These are phyloP conservation scores for Prochilodus magdalenae DNA, from an alignment of 2,113 vertebrate genomes.

Conservation along the genomic window DNA sequence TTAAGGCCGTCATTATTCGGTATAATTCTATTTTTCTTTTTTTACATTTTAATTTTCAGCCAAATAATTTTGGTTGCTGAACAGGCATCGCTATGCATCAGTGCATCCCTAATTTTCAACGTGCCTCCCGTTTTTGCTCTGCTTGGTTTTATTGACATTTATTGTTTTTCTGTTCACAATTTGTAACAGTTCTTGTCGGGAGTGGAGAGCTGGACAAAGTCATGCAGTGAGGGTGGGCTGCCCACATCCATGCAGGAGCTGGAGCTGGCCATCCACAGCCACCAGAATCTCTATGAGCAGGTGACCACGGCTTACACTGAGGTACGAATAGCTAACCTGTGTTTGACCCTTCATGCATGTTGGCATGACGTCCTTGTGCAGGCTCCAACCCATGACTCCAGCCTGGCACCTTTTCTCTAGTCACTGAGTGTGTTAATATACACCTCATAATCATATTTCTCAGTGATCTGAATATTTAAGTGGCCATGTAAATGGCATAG, in stretches of 20 bases:
- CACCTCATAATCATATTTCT: too few relatives aligned
- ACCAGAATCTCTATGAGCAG: conserved; percentile 94
- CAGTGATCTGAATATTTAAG: too few relatives aligned
- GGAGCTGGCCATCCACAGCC: conserved; percentile 90
- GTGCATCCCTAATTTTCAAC: too few relatives aligned
- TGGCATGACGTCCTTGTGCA: not conserved
- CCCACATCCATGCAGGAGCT: conserved; percentile 89
- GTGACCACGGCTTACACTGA: conserved; percentile 94
- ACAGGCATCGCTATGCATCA: too few relatives aligned
- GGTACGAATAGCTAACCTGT: conserved; percentile 71
- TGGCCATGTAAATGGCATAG: too few relatives aligned
- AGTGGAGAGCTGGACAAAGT: conserved; percentile 92
- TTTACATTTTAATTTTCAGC: too few relatives aligned
- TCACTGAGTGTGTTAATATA: too few relatives aligned
- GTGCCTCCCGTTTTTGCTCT: not conserved
- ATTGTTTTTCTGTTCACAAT: conserved; percentile 33
- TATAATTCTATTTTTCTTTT: too few relatives aligned
- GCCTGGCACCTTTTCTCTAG: not conserved
- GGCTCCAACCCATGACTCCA: not conserved
- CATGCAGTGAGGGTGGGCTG: conserved; percentile 90
- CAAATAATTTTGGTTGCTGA: too few relatives aligned
- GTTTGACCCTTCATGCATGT: not conserved
- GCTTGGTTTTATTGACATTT: conserved; percentile 1
- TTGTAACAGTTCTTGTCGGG: conserved; percentile 85
- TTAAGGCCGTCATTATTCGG: too few relatives aligned